Conservation (phyloP, 2,888 invertebrate genomes). For the Eupithecia abbreviata region DNA sequence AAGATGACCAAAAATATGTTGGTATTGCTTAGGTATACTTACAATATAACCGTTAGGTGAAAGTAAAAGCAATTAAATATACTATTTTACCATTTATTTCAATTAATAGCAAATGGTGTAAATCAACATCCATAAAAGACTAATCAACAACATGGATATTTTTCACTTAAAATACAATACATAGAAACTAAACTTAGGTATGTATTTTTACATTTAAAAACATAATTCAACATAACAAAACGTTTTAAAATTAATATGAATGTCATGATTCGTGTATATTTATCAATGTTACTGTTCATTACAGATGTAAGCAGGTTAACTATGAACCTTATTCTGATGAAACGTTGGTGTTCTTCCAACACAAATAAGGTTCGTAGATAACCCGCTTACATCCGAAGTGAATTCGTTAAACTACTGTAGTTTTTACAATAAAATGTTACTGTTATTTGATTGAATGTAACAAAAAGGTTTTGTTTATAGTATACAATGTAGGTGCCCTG, state of each 20-base stretch:
- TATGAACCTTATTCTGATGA: too few relatives aligned
- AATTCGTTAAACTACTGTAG: too few relatives aligned
- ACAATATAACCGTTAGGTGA: not conserved
- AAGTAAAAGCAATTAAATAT: conserved; percentile 47
- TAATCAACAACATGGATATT: conserved; percentile 83
- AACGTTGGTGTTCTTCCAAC: too few relatives aligned
- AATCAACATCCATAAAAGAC: conserved; percentile 83
- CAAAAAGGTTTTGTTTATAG: not conserved
- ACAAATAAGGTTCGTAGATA: too few relatives aligned
- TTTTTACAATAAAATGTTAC: conserved; percentile 42
- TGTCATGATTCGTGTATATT: conserved; percentile 37
- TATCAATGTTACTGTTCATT: conserved; percentile 45
- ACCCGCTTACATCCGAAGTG: too few relatives aligned
- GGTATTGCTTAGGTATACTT: not conserved
- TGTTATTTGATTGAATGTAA: not conserved
- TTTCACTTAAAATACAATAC: conserved; percentile 63
- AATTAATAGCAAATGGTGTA: conserved; percentile 82
- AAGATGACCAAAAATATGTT: not conserved
- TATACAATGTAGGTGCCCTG: not conserved
- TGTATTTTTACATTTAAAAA: conserved; percentile 66
- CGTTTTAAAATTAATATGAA: conserved; percentile 69
- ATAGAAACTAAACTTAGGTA: conserved; percentile 67
- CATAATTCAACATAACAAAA: conserved; percentile 63
- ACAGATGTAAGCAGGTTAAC: too few relatives aligned
- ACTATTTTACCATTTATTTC: conserved; percentile 81